Percentiles rank a stretch among this genome's conserved stretches.
phyloP scores from a whole-genome alignment of 1,140 invertebrate genomes.

The Zaprionus vittiger region DNA sequence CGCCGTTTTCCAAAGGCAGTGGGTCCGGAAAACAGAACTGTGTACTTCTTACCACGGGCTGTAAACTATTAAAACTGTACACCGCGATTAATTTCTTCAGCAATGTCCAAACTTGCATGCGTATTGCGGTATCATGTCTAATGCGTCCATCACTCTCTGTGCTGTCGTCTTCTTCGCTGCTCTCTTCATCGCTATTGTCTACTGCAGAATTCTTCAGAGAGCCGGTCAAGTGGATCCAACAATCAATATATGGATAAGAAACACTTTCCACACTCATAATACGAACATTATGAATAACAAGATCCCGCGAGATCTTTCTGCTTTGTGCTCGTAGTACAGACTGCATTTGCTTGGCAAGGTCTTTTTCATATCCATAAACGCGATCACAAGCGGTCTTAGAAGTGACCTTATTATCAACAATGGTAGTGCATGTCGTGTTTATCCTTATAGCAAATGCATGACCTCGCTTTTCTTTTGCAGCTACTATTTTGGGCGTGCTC shows the following conservation, averaged over 20 bases:
- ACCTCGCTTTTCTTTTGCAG: constrained; percentile 61
- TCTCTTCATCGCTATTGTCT: constrained; percentile 41
- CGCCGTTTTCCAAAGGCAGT: neutral
- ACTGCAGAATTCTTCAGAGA: constrained; percentile 42
- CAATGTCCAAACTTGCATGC: constrained; percentile 36
- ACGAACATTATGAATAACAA: constrained; percentile 66
- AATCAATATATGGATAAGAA: neutral
- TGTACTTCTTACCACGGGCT: constrained; percentile 47
- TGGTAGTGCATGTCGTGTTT: constrained; percentile 32
- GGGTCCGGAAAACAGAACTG: constrained; percentile 73
- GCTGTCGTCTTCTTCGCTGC: constrained; percentile 47
- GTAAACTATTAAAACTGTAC: neutral
- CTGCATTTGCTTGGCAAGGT: constrained; percentile 24
- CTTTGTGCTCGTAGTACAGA: neutral
- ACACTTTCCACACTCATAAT: constrained; percentile 50
- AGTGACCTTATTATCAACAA: neutral
- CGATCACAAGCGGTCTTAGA: constrained; percentile 17
- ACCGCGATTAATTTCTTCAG: constrained; percentile 22
- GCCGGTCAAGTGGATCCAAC: constrained; percentile 49
- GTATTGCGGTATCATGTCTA: constrained; percentile 35
- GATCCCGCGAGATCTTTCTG: constrained; percentile 8
- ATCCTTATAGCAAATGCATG: constrained; percentile 76
- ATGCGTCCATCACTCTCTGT: constrained; percentile 26
- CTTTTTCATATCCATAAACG: constrained; percentile 6
- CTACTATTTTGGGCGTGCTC: constrained; percentile 54